Evolutionary conservation across 2,797 vertebrate genomes (phyloP), one percentile per base, ranked within the genome.

Genomic region (Anniella stebbinsi): DNA sequence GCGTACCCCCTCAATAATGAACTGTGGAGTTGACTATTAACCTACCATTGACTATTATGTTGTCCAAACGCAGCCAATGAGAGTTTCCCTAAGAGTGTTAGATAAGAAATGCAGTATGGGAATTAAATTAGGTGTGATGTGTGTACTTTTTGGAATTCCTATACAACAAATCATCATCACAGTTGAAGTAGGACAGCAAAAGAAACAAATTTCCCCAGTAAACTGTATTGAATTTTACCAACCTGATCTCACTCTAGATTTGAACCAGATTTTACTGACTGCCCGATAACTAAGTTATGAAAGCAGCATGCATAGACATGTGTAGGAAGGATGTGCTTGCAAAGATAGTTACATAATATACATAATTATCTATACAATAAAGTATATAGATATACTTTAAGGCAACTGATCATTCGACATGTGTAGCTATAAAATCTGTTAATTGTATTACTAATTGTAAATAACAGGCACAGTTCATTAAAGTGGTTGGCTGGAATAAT

Each of bases 101-200:
- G 11, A n/a, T 9, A 48, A 67, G 23, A 45, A 45, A 33, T 48
- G 30, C 33, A n/a, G 51, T 69, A 33, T 70, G 45, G 25, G 25
- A 13, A 66, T 66, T 83, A 83, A 83, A 66, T 41, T 67, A 83
- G 36, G 63, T 4, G 41, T 25, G 18, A 12, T 28, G 23, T 33
- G 28, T 82, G 95, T 83, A 21, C 86, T 80, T n/a, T 57, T 81
- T 86, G 84, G 89, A 66, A 60, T 90, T 77, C 86, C 92, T 94
- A 82, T 83, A 87, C 90, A 92, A 88, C 90, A 90, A 88, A 84
- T 80, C 77, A 89, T 1, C 84, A 91, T 67, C 63, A 51, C 23
- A 30, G 41, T 75, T 67, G 38, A 41, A 41, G 18, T 83, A 89
- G 89, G 86, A 91, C 54, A 85, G 88, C 91, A 88, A 84, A 72